Percentiles rank a stretch among this genome's conserved stretches.
Evolutionary conservation across 2,888 invertebrate genomes (phyloP).

Genomic region (Aspidiotus destructor): DNA sequence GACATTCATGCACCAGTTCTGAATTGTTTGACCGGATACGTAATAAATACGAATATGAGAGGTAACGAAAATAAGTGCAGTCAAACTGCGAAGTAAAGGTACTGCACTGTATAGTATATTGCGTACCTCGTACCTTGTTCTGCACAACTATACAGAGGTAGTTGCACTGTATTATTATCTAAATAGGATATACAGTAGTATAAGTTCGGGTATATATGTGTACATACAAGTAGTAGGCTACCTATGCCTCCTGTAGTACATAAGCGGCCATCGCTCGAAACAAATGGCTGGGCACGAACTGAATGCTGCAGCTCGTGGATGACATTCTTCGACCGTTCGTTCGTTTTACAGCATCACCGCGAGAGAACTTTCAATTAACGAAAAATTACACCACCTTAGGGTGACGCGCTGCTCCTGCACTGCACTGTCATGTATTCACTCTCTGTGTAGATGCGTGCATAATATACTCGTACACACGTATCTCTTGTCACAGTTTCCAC

Average conservation of each 20-base stretch:
- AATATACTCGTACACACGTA: too few species aligned
- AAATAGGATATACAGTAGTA: too few species aligned
- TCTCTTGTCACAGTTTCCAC: too few species aligned
- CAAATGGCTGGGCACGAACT: constrained; percentile 9
- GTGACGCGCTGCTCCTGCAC: constrained; percentile 1
- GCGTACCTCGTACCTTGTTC: too few species aligned
- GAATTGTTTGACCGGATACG: not conserved
- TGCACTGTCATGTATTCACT: not conserved
- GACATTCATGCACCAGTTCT: constrained; percentile 13
- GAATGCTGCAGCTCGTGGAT: not conserved
- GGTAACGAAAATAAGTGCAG: not conserved
- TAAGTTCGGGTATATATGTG: too few species aligned
- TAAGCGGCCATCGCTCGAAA: constrained; percentile 10
- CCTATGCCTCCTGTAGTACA: not conserved
- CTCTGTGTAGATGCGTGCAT: too few species aligned
- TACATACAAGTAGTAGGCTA: not conserved
- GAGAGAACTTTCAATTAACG: constrained; percentile 4
- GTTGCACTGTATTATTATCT: too few species aligned
- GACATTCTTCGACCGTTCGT: not conserved
- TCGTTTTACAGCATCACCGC: not conserved
- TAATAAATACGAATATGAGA: not conserved
- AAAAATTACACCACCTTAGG: constrained; percentile 5
- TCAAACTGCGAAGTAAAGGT: not conserved
- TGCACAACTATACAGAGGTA: too few species aligned
- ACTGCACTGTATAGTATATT: too few species aligned